Base-by-base conservation (phyloP, 2,888 invertebrate genomes). In the Diarsia dahlii region DNA sequence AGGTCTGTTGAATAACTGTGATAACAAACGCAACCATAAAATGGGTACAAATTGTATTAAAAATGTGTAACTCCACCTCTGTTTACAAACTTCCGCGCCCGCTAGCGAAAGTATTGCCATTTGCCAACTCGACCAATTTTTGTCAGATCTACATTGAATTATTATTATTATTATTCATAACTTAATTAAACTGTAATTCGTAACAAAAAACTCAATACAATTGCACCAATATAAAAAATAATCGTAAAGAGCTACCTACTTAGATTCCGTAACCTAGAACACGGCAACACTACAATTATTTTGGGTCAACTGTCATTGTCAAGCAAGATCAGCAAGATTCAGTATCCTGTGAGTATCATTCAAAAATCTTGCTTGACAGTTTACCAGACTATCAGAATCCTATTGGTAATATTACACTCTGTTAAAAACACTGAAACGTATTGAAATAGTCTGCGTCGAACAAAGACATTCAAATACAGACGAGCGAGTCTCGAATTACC, bases 81-180 rank as follows among this genome's bases (percentile, higher is more conserved):
- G 10, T 23, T 60, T 60, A 34, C 45, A 23, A 62, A 63, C 23
- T 23, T 45, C 68, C 39, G 15, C 45, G 18, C 12, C 18, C 12
- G 23, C 45, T 10, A 45, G 58, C 58, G 10, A 65, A 23, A 65
- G 39, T 28, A 62, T 60, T 68, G 62, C 63, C 68, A 68, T 45
- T 60, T 68, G 62, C 63, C 68, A 68, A n/a, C 18, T 39, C 56
- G 5, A 52, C 9, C 46, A 23, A 23, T 10, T 46, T 23, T 23
- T 5, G 18, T 9, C 15, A 18, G 4, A 8, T 63, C 18, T 39
- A 39, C 39, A 8, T 39, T 8, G 39, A 39, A 39, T 39, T 6
- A 39, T 39, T 39, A 39, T 39, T 39, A 10, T 50, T 20, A 18
- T 20, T 8, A 20, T 52, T 8, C 20, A 52, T 52, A 52, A 52